A percentile compares a stretch with the other conserved stretches of the same genome.
phyloP scores from a whole-genome alignment of 2,797 vertebrate species.

The Nannoperca obscura region DNA sequence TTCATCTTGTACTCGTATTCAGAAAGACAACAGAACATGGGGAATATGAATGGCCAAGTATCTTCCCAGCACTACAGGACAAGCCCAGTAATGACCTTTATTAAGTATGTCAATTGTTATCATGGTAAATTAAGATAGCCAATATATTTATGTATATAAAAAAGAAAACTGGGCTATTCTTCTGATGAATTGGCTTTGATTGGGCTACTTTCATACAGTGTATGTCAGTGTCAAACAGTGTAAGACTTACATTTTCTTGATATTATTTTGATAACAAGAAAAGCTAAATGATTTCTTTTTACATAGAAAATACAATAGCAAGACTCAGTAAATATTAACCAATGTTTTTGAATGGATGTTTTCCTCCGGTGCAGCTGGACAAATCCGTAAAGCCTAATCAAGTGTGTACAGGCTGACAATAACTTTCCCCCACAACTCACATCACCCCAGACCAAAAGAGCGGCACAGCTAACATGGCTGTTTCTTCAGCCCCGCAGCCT shows the following conservation, averaged over 20 bases:
- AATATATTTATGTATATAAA: background rate
- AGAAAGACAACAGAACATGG: background rate
- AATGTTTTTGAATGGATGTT: constrained; percentile 13
- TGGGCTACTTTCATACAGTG: too few relatives aligned
- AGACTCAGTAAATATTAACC: constrained; percentile 19
- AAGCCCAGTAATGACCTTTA: background rate
- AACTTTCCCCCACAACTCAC: constrained; percentile 53
- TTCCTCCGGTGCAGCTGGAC: background rate
- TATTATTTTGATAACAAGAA: background rate
- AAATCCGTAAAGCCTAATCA: constrained; percentile 28
- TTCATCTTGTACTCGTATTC: background rate
- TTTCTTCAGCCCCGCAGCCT: constrained; percentile 81
- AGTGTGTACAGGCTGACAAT: constrained; percentile 16
- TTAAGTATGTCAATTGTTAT: background rate
- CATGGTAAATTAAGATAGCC: too few relatives aligned
- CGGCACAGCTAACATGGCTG: constrained; percentile 60
- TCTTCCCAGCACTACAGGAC: background rate
- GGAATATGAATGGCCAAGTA: background rate
- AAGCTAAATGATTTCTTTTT: background rate
- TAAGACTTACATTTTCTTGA: background rate
- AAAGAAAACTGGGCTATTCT: background rate
- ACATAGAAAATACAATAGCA: background rate
- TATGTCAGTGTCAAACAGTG: background rate
- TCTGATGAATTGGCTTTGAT: background rate
- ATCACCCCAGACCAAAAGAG: constrained; percentile 67